Base-by-base conservation (phyloP, 2,797 vertebrate genomes). In the Pyrocephalus nanus region DNA sequence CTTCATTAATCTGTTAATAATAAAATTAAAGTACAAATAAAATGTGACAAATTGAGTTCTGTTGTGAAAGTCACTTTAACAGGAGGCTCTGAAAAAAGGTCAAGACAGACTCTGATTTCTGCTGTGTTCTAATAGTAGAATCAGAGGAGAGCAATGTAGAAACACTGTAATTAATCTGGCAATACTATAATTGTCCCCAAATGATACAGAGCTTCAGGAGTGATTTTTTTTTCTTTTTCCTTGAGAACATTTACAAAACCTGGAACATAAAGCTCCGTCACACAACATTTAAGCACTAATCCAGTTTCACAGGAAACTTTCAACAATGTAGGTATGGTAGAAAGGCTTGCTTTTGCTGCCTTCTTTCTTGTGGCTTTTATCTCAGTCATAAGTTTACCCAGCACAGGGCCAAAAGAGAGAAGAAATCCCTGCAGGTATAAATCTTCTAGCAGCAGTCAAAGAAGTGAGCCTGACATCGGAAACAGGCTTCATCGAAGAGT, bases 11-110 rank as follows among this genome's bases (percentile, higher is more conserved):
- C 91, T 93, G 90, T 95, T 97, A 82, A 92, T 91, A 96, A 96
- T 95, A 93, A 96, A 97, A 97, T 96, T 97, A 97, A 97, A 93
- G 90, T 91, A 95, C 91, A 97, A 98, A 96, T 94, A 96, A 71
- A 85, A 94, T 71, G 94, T 97, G 92, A 95, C 92, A 95, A 96
- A 95, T 96, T 66, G 65, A 62, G 67, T 95, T 96, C 92, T 87
- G 92, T 96, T 96, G 92, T 88, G 90, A 96, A 93, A 95, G 90
- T 91, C 85, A 85, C 67, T 92, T 90, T 92, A 96, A 81, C 75
- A 81, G 74, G 79, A 82, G 88, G 74, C 71, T 93, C 75, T 75
- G 92, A 96, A 92, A 94, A 94, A 95, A 93, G 92, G 96, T 97
- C 95, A 96, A 91, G 96, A 96, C 88, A 95, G 36, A 64, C 69